A percentile compares a stretch with the other conserved stretches of the same genome.
These are phyloP conservation scores for Puffinus mauretanicus DNA, from an alignment of 2,113 vertebrate species.

Conservation along the genomic window DNA sequence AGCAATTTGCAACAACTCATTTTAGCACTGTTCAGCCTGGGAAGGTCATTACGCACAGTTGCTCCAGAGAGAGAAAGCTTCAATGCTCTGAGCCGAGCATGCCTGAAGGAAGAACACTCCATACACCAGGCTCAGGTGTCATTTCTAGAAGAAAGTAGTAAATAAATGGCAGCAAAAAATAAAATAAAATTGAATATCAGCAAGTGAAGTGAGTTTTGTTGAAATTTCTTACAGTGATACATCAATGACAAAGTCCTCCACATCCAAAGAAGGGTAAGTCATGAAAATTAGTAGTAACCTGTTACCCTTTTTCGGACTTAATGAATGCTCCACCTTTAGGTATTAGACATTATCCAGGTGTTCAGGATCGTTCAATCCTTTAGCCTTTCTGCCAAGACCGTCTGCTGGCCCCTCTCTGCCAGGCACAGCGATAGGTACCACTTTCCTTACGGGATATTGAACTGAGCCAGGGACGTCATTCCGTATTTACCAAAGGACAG, in stretches of 20 bases:
- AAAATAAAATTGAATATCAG: background rate
- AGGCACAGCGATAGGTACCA: background rate
- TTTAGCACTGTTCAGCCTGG: background rate
- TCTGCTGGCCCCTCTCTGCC: background rate
- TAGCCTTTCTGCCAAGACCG: background rate
- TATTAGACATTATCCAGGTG: background rate
- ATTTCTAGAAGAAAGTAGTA: background rate
- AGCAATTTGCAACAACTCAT: background rate
- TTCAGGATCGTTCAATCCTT: background rate
- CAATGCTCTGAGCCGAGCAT: background rate
- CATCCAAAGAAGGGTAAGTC: background rate
- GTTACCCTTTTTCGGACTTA: background rate
- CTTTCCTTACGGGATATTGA: background rate
- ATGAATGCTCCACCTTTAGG: background rate
- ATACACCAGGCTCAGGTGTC: background rate
- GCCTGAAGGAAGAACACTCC: background rate
- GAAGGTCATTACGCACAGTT: background rate
- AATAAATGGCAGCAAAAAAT: background rate
- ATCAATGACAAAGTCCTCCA: background rate
- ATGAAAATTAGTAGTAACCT: background rate
- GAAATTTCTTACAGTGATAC: background rate
- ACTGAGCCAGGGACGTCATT: background rate
- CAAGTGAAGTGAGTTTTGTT: background rate
- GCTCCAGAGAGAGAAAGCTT: background rate
- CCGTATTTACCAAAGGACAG: background rate